Conservation (phyloP, 2,888 invertebrate species). For the Agelastica alni region DNA sequence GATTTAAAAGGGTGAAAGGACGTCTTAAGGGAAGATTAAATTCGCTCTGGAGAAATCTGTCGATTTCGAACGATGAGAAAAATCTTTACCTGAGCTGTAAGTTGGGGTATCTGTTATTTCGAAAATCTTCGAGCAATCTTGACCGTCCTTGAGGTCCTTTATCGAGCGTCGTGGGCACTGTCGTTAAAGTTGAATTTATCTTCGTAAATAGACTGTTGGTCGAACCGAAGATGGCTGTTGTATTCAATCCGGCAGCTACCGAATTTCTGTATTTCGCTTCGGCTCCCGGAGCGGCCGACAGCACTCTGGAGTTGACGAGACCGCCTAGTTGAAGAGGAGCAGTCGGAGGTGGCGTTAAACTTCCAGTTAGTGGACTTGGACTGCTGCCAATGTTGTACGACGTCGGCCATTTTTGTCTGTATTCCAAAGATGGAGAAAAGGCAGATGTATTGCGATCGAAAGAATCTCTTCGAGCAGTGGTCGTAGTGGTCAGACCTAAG, state of each 20-base stretch:
- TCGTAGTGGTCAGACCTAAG: constrained; percentile 65
- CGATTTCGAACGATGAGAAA: background rate
- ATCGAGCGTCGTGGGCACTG: constrained; percentile 51
- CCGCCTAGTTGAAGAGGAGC: constrained; percentile 65
- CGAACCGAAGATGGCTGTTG: constrained; percentile 77
- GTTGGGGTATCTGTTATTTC: constrained; percentile 86
- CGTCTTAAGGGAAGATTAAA: background rate
- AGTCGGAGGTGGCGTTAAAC: constrained; percentile 75
- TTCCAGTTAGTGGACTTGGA: constrained; percentile 59
- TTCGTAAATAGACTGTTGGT: constrained; percentile 78
- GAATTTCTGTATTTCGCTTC: constrained; percentile 82
- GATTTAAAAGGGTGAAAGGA: background rate
- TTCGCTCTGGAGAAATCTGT: background rate
- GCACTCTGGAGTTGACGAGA: constrained; percentile 66
- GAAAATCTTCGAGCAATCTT: constrained; percentile 93
- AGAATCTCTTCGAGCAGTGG: constrained; percentile 75
- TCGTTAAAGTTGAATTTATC: constrained; percentile 55
- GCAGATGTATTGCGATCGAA: constrained; percentile 78
- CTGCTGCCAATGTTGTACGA: constrained; percentile 61
- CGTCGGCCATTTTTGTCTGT: constrained; percentile 65
- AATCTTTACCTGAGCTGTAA: constrained; percentile 68
- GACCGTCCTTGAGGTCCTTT: constrained; percentile 75
- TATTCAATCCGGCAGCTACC: constrained; percentile 66
- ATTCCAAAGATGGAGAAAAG: constrained; percentile 75
- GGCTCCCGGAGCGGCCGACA: constrained; percentile 86